Evolutionary conservation across 1,140 invertebrate genomes (phyloP), one percentile per base, ranked within the genome.

Genomic region (Drosophila baimaii): DNA sequence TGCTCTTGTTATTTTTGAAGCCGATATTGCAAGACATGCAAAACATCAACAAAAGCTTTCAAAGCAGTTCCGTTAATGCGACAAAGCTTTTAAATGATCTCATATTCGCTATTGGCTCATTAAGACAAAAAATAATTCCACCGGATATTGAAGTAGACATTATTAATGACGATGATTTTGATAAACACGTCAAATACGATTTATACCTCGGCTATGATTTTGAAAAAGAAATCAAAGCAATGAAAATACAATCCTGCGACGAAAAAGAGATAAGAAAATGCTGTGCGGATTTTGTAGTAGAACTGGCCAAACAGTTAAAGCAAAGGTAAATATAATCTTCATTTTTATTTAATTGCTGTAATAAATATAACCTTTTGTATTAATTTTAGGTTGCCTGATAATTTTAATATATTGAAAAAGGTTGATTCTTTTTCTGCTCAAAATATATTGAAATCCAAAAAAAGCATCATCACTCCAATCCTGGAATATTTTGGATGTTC

Each of bases 401-500:
- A 61, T 37, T 61, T 61, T 49, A 47, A 61, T 29, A 47, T 47
- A 10, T 47, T 59, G 35, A 59, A 59, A 47, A 43, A 59, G 29
- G 21, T 31, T 10, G 57, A 59, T 47, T 43, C 43, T 12, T 59
- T 59, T 47, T 12, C 57, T 29, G 57, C 37, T 4, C 17, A 59
- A 23, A 59, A 59, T 47, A 47, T 59, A 33, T 59, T 61, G 15
- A 61, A 29, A 49, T 19, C n/a, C 15, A 51, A 61, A 39, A 61
- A 51, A 27, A 49, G 41, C 8, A 49, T n/a, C 13, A 61, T 59
- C 17, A 10, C 7, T 51, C 21, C 31, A 46, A 51, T 51, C 9
- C 31, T 61, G 13, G 58, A 61, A 43, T 47, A 21, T 59, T 47
- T 59, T 39, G 17, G 52, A 21, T 21, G 9, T 13, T n/a, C 49